phyloP scores from a whole-genome alignment of 2,888 invertebrate genomes.

The Salticus scenicus region DNA sequence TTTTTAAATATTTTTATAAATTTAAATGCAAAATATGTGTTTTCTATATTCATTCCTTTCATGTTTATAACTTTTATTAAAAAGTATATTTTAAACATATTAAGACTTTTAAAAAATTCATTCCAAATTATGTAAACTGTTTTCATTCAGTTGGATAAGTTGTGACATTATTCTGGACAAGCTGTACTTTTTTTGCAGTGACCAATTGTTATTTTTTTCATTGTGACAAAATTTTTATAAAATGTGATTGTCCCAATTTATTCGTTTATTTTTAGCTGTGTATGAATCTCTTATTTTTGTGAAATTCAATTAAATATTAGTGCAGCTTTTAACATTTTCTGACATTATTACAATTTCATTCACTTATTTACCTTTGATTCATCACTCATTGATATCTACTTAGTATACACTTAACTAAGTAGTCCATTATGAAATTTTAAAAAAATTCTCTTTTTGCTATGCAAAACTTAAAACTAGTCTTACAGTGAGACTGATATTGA shows the following conservation, averaged over 20 bases:
- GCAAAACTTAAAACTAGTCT: background rate
- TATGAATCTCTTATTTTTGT: no score
- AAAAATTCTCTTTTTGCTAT: background rate
- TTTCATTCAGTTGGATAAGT: background rate
- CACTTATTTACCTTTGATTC: no score
- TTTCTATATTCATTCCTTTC: conserved; percentile 4
- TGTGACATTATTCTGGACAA: background rate
- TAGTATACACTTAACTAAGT: no score
- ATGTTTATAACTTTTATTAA: background rate
- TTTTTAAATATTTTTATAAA: background rate
- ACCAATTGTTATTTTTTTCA: background rate
- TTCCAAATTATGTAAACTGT: background rate
- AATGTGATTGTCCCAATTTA: no score
- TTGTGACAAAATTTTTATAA: no score
- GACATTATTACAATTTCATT: no score
- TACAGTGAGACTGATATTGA: background rate
- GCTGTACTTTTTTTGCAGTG: background rate
- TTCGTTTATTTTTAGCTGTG: no score
- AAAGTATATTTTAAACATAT: background rate
- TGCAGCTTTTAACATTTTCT: no score
- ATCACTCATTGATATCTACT: no score
- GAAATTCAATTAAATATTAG: no score
- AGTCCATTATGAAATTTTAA: background rate
- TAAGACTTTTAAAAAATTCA: background rate
- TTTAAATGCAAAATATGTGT: background rate